Conservation (phyloP, 2,797 vertebrate genomes). For the Psittacula derbiana region DNA sequence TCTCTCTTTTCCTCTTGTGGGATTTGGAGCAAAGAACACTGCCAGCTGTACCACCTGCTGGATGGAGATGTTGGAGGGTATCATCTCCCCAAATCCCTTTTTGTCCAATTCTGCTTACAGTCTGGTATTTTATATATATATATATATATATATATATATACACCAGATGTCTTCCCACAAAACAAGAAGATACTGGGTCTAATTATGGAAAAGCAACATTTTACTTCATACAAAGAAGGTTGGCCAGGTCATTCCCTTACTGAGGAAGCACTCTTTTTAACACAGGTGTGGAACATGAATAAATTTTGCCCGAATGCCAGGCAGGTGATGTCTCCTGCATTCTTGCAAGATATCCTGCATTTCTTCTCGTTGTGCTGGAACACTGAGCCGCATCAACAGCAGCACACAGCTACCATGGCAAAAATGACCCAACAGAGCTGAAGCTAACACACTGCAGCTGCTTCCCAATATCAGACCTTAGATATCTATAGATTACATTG, state of each 20-base stretch:
- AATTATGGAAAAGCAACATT: not conserved
- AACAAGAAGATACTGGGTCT: not conserved
- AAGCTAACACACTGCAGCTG: not conserved
- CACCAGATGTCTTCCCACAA: not conserved
- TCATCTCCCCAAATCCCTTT: not conserved
- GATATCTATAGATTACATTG: not conserved
- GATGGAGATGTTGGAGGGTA: constrained; percentile 1
- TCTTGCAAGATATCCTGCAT: not conserved
- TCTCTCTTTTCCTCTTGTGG: not conserved
- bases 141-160: not conserved
- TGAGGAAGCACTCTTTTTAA: not conserved
- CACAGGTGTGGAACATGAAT: not conserved
- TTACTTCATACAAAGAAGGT: not conserved
- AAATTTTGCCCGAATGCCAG: not conserved
- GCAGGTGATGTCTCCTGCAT: not conserved
- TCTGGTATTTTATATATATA: not conserved
- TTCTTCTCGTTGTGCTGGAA: not conserved
- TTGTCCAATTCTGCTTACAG: not conserved
- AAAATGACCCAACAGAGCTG: not conserved
- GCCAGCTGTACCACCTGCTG: constrained; percentile 7
- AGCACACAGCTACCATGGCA: not conserved
- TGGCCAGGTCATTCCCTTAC: not conserved
- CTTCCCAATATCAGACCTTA: not conserved
- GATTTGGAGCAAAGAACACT: not conserved
- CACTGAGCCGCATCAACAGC: not conserved